phyloP scores from a whole-genome alignment of 1,140 invertebrate genomes.

The Apis mellifera region DNA sequence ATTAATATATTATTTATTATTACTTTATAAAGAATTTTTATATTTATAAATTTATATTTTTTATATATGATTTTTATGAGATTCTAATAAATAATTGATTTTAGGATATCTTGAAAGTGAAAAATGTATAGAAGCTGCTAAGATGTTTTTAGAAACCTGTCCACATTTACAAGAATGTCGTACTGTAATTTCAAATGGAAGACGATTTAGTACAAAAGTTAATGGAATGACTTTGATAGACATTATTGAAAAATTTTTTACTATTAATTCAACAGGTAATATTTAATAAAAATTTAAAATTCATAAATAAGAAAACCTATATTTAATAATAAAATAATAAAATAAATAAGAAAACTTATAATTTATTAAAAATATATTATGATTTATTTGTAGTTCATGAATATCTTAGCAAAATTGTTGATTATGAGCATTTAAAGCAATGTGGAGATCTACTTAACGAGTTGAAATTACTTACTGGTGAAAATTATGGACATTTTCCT shows the following conservation, averaged over 20 bases:
- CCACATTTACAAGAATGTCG: slow-evolving; percentile 79
- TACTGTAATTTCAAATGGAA: slow-evolving; percentile 70
- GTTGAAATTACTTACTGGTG: slow-evolving; percentile 75
- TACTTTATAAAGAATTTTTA: no score
- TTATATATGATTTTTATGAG: background rate
- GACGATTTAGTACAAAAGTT: slow-evolving; percentile 76
- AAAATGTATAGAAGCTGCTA: slow-evolving; percentile 77
- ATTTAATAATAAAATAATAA: no score
- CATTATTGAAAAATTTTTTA: slow-evolving; percentile 78
- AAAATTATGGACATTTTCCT: slow-evolving; percentile 74
- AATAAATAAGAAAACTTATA: background rate
- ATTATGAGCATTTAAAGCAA: slow-evolving; percentile 70
- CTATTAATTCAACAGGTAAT: slow-evolving; percentile 72
- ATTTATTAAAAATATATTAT: background rate
- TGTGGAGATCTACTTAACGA: slow-evolving; percentile 75
- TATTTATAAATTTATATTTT: no score
- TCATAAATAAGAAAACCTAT: background rate
- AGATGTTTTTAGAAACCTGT: slow-evolving; percentile 77
- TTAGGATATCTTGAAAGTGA: slow-evolving; percentile 79
- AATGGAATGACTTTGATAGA: slow-evolving; percentile 74
- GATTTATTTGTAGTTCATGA: slow-evolving; percentile 72
- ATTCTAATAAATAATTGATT: slow-evolving; percentile 17
- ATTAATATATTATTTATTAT: no score
- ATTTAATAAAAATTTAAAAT: background rate
- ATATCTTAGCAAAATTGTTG: slow-evolving; percentile 70